Percentiles rank a stretch among this genome's conserved stretches.
Conservation (phyloP, 2,113 vertebrate genomes). For the Pomatostomus ruficeps region DNA sequence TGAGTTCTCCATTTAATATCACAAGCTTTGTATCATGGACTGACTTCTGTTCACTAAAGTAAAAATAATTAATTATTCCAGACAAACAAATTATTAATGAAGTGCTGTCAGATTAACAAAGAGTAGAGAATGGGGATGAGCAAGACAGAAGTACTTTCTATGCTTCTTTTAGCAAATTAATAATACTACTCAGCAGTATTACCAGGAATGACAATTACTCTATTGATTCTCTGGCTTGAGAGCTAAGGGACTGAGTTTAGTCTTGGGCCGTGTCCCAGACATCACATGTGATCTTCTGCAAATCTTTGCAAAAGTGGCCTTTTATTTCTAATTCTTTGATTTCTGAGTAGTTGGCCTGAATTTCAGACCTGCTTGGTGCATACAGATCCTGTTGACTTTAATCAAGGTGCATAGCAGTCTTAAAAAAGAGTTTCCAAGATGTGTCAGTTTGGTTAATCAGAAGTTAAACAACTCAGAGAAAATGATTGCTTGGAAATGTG, state of each 20-base stretch:
- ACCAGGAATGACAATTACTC: neutral
- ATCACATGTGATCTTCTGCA: neutral
- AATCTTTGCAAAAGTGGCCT: neutral
- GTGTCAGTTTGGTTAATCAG: neutral
- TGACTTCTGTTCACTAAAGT: neutral
- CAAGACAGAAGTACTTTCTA: neutral
- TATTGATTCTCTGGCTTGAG: neutral
- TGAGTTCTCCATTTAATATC: neutral
- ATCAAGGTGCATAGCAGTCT: neutral
- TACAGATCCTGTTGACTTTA: neutral
- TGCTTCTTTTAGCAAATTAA: neutral
- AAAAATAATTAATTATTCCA: neutral
- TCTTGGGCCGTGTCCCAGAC: neutral
- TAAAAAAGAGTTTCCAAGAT: neutral
- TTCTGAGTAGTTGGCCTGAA: neutral
- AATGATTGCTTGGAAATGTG: neutral
- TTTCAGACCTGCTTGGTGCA: neutral
- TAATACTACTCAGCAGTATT: neutral
- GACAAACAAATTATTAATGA: neutral
- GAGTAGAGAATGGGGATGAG: neutral
- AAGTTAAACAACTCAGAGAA: neutral
- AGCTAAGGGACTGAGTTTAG: neutral
- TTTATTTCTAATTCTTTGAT: neutral
- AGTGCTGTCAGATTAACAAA: neutral
- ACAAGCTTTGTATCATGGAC: neutral